phyloP scores from a whole-genome alignment of 2,113 vertebrate genomes.

The Trinectes maculatus region DNA sequence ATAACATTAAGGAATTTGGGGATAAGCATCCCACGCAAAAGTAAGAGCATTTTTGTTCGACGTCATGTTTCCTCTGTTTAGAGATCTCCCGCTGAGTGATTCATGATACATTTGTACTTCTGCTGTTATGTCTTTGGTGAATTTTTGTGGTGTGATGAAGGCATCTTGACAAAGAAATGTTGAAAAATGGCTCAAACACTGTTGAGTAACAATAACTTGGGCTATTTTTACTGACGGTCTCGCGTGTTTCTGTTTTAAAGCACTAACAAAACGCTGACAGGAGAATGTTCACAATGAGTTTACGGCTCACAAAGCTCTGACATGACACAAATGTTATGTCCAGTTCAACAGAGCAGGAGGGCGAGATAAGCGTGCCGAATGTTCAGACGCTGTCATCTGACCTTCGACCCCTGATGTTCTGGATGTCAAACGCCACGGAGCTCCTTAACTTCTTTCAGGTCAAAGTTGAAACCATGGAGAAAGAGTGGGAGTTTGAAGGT shows the following conservation, averaged over 20 bases:
- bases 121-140: constrained; percentile 64
- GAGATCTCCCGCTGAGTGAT: constrained; percentile 58
- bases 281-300: constrained; percentile 50
- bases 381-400: constrained; percentile 87
- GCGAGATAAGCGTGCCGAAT: constrained; percentile 77
- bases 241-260: constrained; percentile 16
- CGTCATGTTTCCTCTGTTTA: constrained; percentile 73
- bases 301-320: constrained; percentile 37
- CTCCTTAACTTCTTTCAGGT: constrained; percentile 92
- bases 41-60: constrained; percentile 83
- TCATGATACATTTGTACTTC: constrained; percentile 63
- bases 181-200: constrained; percentile 39
- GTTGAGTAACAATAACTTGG: constrained; percentile 46
- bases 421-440: constrained; percentile 96
- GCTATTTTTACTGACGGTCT: constrained; percentile 57
- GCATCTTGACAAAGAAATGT: constrained; percentile 40
- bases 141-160: constrained; percentile 67
- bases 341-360: constrained; percentile 83
- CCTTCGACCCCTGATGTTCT: constrained; percentile 90
- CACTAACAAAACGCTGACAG: constrained; percentile 38
- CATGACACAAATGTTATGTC: constrained; percentile 42
- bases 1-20: constrained; percentile 96
- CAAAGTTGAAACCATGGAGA: constrained; percentile 89
- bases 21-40: constrained; percentile 93
- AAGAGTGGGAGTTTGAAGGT: constrained; percentile 93